Conservation (phyloP, 2,888 invertebrate genomes). For the Epinotia nisella region DNA sequence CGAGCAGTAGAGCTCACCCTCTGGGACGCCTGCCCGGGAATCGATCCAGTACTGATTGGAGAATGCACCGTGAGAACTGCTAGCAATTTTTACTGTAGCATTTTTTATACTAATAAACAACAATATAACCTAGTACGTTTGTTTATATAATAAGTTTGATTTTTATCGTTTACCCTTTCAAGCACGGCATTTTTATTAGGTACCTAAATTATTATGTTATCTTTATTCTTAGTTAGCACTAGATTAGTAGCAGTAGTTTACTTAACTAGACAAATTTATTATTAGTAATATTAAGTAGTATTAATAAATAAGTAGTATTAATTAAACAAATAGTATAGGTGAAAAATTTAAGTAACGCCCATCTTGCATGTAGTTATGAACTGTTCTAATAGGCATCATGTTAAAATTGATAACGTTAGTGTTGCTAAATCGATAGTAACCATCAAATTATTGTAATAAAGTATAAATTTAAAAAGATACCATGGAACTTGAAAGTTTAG, state of each 20-base stretch:
- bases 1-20: slow-evolving; percentile 93
- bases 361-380: too few species aligned
- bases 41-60: slow-evolving; percentile 92
- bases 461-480: too few species aligned
- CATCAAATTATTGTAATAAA: too few species aligned
- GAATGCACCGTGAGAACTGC: slow-evolving; percentile 87
- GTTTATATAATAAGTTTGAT: slow-evolving; percentile 21
- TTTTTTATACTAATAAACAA: slow-evolving; percentile 5
- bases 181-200: neutral
- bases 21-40: slow-evolving; percentile 94
- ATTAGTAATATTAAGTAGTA: too few species aligned
- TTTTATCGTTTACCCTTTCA: slow-evolving; percentile 7
- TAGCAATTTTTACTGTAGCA: slow-evolving; percentile 1
- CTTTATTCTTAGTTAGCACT: slow-evolving; percentile 2
- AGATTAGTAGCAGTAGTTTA: neutral
- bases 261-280: too few species aligned
- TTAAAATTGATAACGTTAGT: too few species aligned
- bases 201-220: neutral
- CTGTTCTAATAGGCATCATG: too few species aligned
- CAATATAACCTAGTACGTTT: neutral
- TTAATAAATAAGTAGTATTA: too few species aligned
- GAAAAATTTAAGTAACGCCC: too few species aligned
- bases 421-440: too few species aligned
- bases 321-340: too few species aligned
- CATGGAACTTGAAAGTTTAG: too few species aligned